Conservation (phyloP, 1,140 invertebrate genomes). For the Hycleus phaleratus region DNA sequence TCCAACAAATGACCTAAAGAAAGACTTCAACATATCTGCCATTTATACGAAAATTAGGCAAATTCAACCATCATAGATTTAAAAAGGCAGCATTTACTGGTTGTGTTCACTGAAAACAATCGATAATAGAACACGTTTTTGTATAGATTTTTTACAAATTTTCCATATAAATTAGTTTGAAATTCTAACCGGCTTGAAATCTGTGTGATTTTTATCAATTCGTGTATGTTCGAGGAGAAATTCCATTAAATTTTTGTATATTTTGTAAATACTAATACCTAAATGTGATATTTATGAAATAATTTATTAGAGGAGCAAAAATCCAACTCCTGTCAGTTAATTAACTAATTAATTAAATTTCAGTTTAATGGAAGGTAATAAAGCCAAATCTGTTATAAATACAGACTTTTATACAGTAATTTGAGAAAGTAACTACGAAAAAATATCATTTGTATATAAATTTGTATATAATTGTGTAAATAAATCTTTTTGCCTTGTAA, state of each 20-base stretch:
- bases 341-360: background rate
- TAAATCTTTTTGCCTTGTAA: conserved; percentile 12
- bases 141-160: background rate
- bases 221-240: no score
- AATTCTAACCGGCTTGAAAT: background rate
- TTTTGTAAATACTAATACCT: background rate
- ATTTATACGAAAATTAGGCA: background rate
- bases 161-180: background rate
- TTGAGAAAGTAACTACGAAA: background rate
- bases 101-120: background rate
- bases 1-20: background rate
- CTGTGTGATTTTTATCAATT: background rate
- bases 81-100: background rate
- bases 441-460: conserved; percentile 5
- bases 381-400: conserved; percentile 7
- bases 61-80: background rate
- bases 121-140: background rate
- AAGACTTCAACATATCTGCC: conserved; percentile 9
- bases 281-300: conserved; percentile 14
- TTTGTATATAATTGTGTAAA: conserved; percentile 11
- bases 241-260: background rate
- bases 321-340: background rate
- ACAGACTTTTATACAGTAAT: background rate
- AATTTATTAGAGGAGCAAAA: background rate
- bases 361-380: conserved; percentile 1